Base-by-base conservation (phyloP, 1,140 invertebrate species). In the Neodiprion pinetum region DNA sequence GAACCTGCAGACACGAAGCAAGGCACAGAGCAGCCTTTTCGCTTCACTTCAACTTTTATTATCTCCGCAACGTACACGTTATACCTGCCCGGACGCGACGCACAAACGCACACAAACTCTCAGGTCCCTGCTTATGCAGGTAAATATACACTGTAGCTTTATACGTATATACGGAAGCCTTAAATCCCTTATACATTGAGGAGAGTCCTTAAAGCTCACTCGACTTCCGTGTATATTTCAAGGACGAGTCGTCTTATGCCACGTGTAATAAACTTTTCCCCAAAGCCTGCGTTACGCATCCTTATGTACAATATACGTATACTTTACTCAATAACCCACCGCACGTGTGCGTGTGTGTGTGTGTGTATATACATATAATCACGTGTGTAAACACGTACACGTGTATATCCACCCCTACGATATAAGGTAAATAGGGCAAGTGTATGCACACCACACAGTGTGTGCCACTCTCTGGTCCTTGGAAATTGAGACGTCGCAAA, bases 31-130 rank as follows among this genome's bases (percentile, higher is more conserved):
- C 53, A 61, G n/a, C 53, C 53, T 17, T 17, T 17, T 14, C 8
- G 53, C 53, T 17, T 61, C 53, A 61, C 53, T 61, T 61, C 53
- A 61, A 61, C 53, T 61, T 61, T 61, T 61, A 61, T 61, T 61
- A 61, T 61, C 53, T 61, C 53, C n/a, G 9, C 53, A 61, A 61
- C n/a, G n/a, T 61, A 61, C 8, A 40, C 5, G 28, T 2, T 40
- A 40, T 40, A 40, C 28, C 28, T 40, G 28, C 28, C 28, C 28
- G 28, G 5, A 40, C 5, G 28, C 53, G 4, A 61, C 53, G 4
- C 11, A 61, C 53, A 12, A 12, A 61, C 53, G 11, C 53, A 17
- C 53, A 12, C 53, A 12, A 53, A 14, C 53, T 12, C 53, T 7
- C 53, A 61, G 4, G 53, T 9, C 11, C n/a, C 28, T 40, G 5